These are phyloP conservation scores for Rhopalosiphum nymphaeae DNA, from an alignment of 2,888 invertebrate species.

Conservation along the genomic window DNA sequence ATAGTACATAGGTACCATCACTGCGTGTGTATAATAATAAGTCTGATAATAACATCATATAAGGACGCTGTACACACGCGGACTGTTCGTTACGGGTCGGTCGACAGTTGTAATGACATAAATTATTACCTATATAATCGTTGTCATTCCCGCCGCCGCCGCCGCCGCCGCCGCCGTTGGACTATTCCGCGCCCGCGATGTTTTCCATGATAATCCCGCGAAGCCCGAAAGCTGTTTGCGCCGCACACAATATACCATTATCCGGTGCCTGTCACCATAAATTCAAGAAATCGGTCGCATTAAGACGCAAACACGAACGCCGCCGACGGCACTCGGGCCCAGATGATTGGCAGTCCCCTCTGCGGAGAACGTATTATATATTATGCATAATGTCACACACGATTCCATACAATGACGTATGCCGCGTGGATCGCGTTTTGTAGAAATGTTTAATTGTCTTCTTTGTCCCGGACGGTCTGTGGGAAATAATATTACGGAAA, in stretches of 20 bases:
- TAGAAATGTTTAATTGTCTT: constrained; percentile 20
- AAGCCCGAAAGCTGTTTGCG: background rate
- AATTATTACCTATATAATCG: background rate
- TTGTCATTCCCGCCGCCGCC: background rate
- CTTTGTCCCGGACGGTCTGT: constrained; percentile 29
- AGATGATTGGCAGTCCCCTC: constrained; percentile 52
- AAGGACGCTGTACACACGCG: background rate
- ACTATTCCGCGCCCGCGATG: background rate
- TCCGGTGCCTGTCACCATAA: constrained; percentile 48
- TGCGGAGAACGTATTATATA: background rate
- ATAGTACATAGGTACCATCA: background rate
- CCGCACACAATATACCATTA: constrained; percentile 5
- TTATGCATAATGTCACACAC: constrained; percentile 1
- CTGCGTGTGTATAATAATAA: background rate
- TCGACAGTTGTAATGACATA: background rate
- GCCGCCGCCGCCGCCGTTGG: too few species aligned
- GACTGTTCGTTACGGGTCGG: background rate
- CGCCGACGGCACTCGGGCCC: background rate
- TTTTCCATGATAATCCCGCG: background rate
- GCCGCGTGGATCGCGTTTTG: constrained; percentile 8
- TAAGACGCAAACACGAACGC: constrained; percentile 52
- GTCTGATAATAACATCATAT: background rate
- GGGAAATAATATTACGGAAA: constrained; percentile 28
- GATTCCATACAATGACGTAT: background rate
- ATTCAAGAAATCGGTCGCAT: constrained; percentile 45